Evolutionary conservation across 2,797 vertebrate genomes (phyloP), one percentile per base, ranked within the genome.

Genomic region (Enteromius viviparus): DNA sequence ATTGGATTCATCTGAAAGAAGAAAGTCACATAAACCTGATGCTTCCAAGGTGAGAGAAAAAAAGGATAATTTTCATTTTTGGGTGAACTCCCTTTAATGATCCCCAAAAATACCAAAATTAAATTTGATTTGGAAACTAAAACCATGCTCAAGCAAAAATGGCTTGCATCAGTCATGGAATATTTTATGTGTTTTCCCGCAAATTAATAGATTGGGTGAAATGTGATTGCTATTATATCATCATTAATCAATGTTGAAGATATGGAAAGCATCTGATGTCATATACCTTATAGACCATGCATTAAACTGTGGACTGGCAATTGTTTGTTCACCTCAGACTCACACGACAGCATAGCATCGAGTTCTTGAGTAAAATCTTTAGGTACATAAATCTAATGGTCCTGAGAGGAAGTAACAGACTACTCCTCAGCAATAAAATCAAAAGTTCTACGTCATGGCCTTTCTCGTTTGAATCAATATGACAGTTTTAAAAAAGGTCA

Each of bases 371-470:
- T 76, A 82, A 87, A 89, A 89, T 88, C 85, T 82, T 82, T 86
- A 89, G 11, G 81, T 87, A 86, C 72, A 89, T 88, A 87, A 51
- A 78, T 40, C 23, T 78, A 69, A 78, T 69, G 82, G 42, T 84
- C 45, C 29, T 34, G 14, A 45, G 21, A 72, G 66, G 79, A 79
- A 70, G 32, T 51, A 21, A 77, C n/a, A 49, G 64, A n/a, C 15
- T 83, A 66, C 53, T 37, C n/a, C 29, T 42, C 69, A 4, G 34
- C 55, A 68, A 47, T 84, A 84, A 85, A 81, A 85, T 37, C 49
- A 15, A 17, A 74, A 80, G 49, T 8, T 66, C 53, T 83, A 55
- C 86, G 74, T 89, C 87, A 88, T 29, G 66, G 9, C 21, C 21
- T 74, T 78, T 55, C 42, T 74, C 75, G 49, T 55, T 60, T 37